Percentiles rank a stretch among this genome's conserved stretches.
phyloP scores from a whole-genome alignment of 2,888 invertebrate species.

The Cosmorhoe ocellata region DNA sequence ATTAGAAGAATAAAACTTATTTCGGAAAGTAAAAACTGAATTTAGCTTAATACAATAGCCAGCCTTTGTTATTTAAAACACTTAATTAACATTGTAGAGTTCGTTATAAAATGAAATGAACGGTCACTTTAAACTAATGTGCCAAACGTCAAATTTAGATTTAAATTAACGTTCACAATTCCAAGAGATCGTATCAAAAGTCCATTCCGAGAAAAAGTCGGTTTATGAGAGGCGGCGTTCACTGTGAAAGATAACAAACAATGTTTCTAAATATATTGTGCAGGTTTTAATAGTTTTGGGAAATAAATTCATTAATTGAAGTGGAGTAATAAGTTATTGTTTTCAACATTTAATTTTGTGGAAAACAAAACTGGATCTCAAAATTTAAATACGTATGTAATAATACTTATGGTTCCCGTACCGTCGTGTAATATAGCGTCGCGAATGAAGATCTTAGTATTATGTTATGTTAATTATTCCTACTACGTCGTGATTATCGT shows the following conservation, averaged over 20 bases:
- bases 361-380: too few species aligned
- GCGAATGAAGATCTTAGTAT: too few species aligned
- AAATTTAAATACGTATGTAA: too few species aligned
- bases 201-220: conserved; percentile 33
- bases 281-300: conserved; percentile 14
- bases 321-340: background rate
- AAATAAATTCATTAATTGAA: conserved; percentile 11
- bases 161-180: conserved; percentile 27
- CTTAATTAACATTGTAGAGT: conserved; percentile 13
- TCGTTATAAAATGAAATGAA: conserved; percentile 15
- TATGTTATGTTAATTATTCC: too few species aligned
- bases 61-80: conserved; percentile 13
- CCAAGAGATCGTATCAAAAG: conserved; percentile 33
- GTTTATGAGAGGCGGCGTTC: conserved; percentile 32
- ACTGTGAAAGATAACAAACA: conserved; percentile 31
- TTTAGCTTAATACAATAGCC: background rate
- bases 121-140: conserved; percentile 21
- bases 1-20: too few species aligned
- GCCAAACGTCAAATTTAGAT: conserved; percentile 27
- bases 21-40: too few species aligned
- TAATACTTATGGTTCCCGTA: too few species aligned
- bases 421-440: too few species aligned
- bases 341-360: too few species aligned
- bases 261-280: conserved; percentile 27
- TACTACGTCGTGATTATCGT: too few species aligned